Percentiles rank a stretch among this genome's conserved stretches.
These are phyloP conservation scores for Somateria mollissima DNA, from an alignment of 2,797 vertebrate genomes.

Conservation along the genomic window DNA sequence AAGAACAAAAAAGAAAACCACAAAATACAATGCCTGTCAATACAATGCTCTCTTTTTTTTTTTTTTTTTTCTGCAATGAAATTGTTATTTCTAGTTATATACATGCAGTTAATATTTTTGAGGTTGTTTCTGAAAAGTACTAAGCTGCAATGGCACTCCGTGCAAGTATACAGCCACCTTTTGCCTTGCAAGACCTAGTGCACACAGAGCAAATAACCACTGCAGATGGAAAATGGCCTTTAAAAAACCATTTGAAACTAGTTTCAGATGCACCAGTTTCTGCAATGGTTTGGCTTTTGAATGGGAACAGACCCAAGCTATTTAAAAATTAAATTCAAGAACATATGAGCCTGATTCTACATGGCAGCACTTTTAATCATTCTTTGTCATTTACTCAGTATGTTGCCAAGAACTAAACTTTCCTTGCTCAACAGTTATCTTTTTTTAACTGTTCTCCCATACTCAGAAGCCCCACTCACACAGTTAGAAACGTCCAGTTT, in stretches of 20 bases:
- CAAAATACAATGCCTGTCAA: background rate
- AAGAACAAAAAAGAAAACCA: background rate
- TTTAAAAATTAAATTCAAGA: slow-evolving; percentile 69
- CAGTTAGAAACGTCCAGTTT: slow-evolving; percentile 4
- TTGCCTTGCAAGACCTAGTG: background rate
- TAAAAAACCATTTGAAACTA: background rate
- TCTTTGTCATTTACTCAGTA: slow-evolving; percentile 65
- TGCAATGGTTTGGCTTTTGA: slow-evolving; percentile 48
- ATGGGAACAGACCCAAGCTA: slow-evolving; percentile 61
- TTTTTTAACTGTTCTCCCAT: slow-evolving; percentile 28
- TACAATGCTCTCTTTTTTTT: background rate
- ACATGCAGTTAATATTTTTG: background rate
- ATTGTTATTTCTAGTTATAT: background rate
- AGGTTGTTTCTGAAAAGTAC: background rate
- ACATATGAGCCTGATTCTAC: slow-evolving; percentile 68
- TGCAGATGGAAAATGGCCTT: background rate
- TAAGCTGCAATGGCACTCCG: background rate
- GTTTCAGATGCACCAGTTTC: slow-evolving; percentile 21
- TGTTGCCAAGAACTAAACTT: slow-evolving; percentile 62
- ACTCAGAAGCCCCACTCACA: background rate
- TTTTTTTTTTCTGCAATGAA: background rate
- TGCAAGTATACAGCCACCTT: background rate
- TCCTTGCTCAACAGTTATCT: slow-evolving; percentile 16
- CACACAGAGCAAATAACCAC: background rate
- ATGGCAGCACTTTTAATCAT: slow-evolving; percentile 62